Evolutionary conservation across 2,888 invertebrate genomes (phyloP), one percentile per base, ranked within the genome.

Genomic region (Galerucella nymphaeae): DNA sequence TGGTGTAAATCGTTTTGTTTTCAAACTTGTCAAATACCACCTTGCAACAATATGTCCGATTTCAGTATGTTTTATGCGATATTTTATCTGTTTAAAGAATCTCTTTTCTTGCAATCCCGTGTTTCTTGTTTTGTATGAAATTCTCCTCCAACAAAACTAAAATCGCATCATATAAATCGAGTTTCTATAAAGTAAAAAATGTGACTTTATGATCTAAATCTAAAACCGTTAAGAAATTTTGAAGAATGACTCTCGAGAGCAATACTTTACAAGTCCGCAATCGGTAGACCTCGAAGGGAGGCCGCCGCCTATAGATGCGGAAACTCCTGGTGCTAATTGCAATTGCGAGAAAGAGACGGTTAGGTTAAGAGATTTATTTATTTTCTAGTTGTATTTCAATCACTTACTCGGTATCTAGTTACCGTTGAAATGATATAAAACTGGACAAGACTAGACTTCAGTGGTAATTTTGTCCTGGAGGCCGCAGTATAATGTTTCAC

Each of bases 11-110:
- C 67, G 70, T 64, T 74, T 74, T 76, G 74, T 76, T 76, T 74
- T 74, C 69, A 70, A 74, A 76, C 73, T 71, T 76, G 76, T 76
- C 74, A 76, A 74, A 68, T 74, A 66, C 70, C 76, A 76, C 76
- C 76, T 76, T 76, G 76, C 74, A 59, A 70, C 72, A 62, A 72
- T 69, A 66, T 61, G 57, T 63, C 70, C 59, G 62, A 62, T 71
- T 66, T 67, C 59, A 66, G 57, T 61, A 61, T 62, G 53, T 66
- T 71, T 71, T 66, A 71, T 58, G 58, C 59, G 71, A 71, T 48
- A 59, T 61, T 58, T 66, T 71, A 71, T 71, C 70, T 59, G 0
- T 13, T 45, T 58, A 11, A 14, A 23, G 30, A 58, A 64, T 61
- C 70, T 70, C 45, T 58, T 66, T 45, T 66, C 11, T 55, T 16